phyloP scores from a whole-genome alignment of 2,113 vertebrate species.

The Pelodiscus sinensis region DNA sequence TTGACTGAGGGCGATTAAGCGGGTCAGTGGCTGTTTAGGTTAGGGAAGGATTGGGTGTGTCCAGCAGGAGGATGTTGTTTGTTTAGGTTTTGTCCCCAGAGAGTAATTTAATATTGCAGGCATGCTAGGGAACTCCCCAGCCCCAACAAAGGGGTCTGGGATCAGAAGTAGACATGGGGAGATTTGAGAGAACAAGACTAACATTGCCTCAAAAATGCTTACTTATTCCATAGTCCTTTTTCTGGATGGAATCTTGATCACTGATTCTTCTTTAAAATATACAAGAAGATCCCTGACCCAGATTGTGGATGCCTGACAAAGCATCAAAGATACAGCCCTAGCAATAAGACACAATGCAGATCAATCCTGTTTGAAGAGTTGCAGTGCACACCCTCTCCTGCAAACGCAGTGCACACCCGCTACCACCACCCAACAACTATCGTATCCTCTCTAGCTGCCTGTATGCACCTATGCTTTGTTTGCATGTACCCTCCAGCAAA shows the following conservation, averaged over 20 bases:
- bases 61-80: conserved; percentile 12
- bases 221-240: conserved; percentile 20
- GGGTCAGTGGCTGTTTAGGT: conserved; percentile 37
- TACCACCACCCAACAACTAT: neutral
- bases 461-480: neutral
- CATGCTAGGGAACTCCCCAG: conserved; percentile 35
- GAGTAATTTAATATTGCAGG: conserved; percentile 54
- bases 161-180: neutral
- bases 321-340: neutral
- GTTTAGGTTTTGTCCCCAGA: conserved; percentile 51
- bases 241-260: conserved; percentile 9
- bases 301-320: conserved; percentile 50
- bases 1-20: conserved; percentile 47
- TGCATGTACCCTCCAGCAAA: conserved; percentile 49
- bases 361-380: neutral
- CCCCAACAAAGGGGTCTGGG: neutral
- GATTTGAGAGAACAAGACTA: conserved; percentile 8
- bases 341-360: conserved; percentile 39
- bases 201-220: neutral
- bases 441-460: neutral
- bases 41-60: conserved; percentile 31
- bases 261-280: conserved; percentile 41
- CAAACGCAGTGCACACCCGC: neutral
- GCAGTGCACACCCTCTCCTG: neutral
- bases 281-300: conserved; percentile 39